Percentiles rank a stretch among this genome's conserved stretches.
phyloP scores from a whole-genome alignment of 2,888 invertebrate species.

The Dolichopus griseipennis region DNA sequence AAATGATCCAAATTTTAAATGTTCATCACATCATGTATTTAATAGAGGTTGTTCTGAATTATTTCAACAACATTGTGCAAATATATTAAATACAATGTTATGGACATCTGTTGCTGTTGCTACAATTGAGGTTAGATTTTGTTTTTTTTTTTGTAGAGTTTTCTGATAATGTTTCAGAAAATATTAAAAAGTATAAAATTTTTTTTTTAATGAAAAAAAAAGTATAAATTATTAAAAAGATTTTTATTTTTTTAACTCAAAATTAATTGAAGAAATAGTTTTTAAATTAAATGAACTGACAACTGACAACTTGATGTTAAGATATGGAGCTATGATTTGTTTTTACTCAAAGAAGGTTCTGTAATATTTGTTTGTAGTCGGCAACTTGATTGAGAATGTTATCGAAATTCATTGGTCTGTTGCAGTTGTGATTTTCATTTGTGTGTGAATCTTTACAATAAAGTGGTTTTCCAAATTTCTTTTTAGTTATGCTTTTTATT shows the following conservation, averaged over 20 bases:
- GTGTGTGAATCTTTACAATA: too few species aligned
- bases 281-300: too few species aligned
- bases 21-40: slow-evolving; percentile 25
- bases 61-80: slow-evolving; percentile 21
- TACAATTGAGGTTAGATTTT: slow-evolving; percentile 52
- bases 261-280: slow-evolving; percentile 7
- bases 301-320: too few species aligned
- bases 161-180: too few species aligned
- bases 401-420: too few species aligned
- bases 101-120: neutral
- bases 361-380: too few species aligned
- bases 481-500: too few species aligned
- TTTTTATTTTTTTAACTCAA: neutral
- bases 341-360: too few species aligned
- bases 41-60: slow-evolving; percentile 30
- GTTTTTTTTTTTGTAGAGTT: neutral
- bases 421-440: too few species aligned
- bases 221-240: slow-evolving; percentile 9
- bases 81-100: slow-evolving; percentile 18
- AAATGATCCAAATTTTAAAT: neutral
- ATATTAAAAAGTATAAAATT: neutral
- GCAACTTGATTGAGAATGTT: too few species aligned
- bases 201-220: neutral
- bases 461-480: too few species aligned
- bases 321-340: too few species aligned